Evolutionary conservation across 2,797 vertebrate genomes (phyloP).

Genomic region (Catamblyrhynchus diadema): DNA sequence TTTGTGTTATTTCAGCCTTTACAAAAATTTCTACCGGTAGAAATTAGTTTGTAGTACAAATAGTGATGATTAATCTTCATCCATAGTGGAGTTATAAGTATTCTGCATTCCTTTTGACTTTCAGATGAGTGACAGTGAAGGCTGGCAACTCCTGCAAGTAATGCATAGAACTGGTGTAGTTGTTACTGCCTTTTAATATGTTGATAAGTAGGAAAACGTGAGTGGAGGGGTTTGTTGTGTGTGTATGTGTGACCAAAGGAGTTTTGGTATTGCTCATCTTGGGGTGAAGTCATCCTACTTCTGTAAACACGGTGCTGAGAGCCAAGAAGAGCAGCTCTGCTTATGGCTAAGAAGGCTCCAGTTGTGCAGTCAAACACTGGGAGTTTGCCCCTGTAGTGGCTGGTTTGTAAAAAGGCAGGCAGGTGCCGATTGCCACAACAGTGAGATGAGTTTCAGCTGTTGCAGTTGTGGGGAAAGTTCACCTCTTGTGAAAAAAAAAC

Average conservation of each 20-base stretch:
- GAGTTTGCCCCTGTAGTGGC: background rate
- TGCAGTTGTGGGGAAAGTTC: background rate
- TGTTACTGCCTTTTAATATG: background rate
- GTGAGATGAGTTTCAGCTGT: background rate
- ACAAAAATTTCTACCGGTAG: background rate
- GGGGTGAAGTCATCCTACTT: background rate
- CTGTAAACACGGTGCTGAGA: background rate
- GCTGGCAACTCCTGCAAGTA: background rate
- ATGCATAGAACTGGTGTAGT: background rate
- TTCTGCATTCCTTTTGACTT: background rate
- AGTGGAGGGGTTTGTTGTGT: background rate
- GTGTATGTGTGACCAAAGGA: background rate
- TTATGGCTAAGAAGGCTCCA: background rate
- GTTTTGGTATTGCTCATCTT: conserved; percentile 43
- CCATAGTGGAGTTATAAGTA: background rate
- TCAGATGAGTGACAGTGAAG: background rate
- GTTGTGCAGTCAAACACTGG: background rate
- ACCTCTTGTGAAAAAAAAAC: background rate
- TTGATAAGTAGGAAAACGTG: background rate
- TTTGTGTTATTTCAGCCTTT: background rate
- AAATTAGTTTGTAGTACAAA: background rate
- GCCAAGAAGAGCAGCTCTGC: background rate
- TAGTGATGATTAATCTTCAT: background rate
- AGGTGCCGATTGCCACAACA: background rate
- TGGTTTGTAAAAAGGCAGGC: background rate